Conservation (phyloP, 2,113 vertebrate genomes). For the Upupa epops region DNA sequence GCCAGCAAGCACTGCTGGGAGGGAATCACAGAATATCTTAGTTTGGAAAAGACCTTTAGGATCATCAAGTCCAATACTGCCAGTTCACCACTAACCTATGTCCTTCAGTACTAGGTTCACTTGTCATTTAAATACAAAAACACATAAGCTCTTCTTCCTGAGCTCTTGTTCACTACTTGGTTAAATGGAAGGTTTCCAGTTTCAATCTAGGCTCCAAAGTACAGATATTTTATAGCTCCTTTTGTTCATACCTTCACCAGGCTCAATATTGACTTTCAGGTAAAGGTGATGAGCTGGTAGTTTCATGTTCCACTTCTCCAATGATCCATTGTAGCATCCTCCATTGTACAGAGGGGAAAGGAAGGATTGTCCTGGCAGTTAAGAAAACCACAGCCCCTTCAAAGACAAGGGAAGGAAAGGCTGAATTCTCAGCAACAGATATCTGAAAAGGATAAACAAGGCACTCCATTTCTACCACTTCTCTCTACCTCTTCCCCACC, state of each 20-base stretch:
- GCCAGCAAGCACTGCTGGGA: not conserved
- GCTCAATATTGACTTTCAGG: not conserved
- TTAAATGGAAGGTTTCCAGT: not conserved
- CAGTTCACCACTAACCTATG: too few species aligned
- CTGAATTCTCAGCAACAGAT: not conserved
- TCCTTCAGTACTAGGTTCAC: too few species aligned
- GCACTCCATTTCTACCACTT: not conserved
- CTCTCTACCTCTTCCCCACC: not conserved
- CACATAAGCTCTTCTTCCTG: not conserved
- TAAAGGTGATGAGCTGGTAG: not conserved
- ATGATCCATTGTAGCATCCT: not conserved
- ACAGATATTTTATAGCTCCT: not conserved
- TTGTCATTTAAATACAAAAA: not conserved
- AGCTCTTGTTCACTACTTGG: not conserved
- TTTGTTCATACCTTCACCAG: not conserved
- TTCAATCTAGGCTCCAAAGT: not conserved
- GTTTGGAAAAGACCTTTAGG: too few species aligned
- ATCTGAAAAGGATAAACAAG: not conserved
- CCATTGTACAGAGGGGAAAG: not conserved
- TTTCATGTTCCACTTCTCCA: not conserved
- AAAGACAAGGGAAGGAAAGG: not conserved
- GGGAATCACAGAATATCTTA: not conserved
- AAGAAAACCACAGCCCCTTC: not conserved
- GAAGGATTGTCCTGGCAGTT: not conserved
- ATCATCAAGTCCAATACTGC: too few species aligned